Conservation (phyloP, 2,888 invertebrate species). For the Philopedon plagiatum region DNA sequence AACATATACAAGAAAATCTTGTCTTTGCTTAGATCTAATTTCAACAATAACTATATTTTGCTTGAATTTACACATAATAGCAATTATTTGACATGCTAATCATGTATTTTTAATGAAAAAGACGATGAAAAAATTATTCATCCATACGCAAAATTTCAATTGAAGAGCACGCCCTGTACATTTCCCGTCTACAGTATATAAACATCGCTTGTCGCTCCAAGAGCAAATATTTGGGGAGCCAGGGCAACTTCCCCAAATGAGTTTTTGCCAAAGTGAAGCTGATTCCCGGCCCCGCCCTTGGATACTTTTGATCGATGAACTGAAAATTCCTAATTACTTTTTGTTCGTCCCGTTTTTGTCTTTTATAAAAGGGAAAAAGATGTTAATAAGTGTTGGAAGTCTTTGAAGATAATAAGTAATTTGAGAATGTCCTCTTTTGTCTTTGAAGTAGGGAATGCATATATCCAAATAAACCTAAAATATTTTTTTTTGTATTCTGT, state of each 20-base stretch:
- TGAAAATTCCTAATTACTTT: conserved; percentile 60
- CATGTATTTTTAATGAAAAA: too few relatives aligned
- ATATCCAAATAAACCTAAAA: too few relatives aligned
- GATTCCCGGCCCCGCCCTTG: conserved; percentile 55
- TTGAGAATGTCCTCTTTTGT: neutral
- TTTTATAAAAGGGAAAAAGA: conserved; percentile 7
- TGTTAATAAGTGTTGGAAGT: conserved; percentile 6
- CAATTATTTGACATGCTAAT: too few relatives aligned
- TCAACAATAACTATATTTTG: too few relatives aligned
- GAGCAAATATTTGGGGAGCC: conserved; percentile 59
- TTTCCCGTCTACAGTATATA: neutral
- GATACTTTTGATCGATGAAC: conserved; percentile 61
- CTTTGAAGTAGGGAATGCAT: neutral
- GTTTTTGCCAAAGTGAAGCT: conserved; percentile 52
- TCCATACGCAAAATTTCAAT: too few relatives aligned
- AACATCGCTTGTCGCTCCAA: conserved; percentile 34
- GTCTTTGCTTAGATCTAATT: too few relatives aligned
- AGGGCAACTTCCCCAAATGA: conserved; percentile 58
- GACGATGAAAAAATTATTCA: too few relatives aligned
- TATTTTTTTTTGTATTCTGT: too few relatives aligned
- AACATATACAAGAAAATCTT: too few relatives aligned
- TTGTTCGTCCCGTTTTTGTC: conserved; percentile 36
- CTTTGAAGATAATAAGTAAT: neutral
- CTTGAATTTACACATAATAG: too few relatives aligned
- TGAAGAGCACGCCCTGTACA: neutral